Evolutionary conservation across 1,140 invertebrate species (phyloP), one percentile per base, ranked within the genome.

Genomic region (Eumaeus atala): DNA sequence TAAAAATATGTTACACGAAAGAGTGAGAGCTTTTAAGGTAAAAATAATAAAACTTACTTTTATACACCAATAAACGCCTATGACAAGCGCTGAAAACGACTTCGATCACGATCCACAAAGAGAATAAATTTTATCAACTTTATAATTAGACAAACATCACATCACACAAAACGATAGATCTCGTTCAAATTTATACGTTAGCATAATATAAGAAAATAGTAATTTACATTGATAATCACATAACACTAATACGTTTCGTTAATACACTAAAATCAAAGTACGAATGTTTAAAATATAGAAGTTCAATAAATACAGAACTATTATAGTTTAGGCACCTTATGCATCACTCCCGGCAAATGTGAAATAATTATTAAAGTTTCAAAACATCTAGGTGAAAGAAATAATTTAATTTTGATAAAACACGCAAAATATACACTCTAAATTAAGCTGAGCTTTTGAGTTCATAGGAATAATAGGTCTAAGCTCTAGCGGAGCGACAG

Each of bases 181-280:
- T 77, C 70, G 73, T 78, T 72, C 77, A 78, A 78, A 71, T 78
- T 79, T 72, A 74, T n/a, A 62, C 62, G 63, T 61, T 75, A 68
- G 67, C 68, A 66, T 68, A 70, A 72, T 70, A 44, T 40, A 14
- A 14, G n/a, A n/a, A 16, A 44, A 16, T 73, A 73, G 78, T 66
- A 76, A 78, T 78, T 77, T 72, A 80, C 72, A 79, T 78, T 73
- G 67, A 49, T 66, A 70, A 83, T 83, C 75, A 83, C 77, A 80
- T 83, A 70, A 54, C 56, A 70, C 54, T 62, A 61, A 59, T 48
- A 36, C 52, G 61, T 59, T 53, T 60, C 48, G 51, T 35, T 53
- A 61, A 54, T 61, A 62, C 48, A 44, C 56, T 60, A 61, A 64
- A 62, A 55, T 37, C 60, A 38, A 48, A 51, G 12, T 12, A 6